A percentile compares a stretch with the other conserved stretches of the same genome.
Evolutionary conservation across 2,113 vertebrate genomes (phyloP).

Genomic region (Proterorhinus semilunaris): DNA sequence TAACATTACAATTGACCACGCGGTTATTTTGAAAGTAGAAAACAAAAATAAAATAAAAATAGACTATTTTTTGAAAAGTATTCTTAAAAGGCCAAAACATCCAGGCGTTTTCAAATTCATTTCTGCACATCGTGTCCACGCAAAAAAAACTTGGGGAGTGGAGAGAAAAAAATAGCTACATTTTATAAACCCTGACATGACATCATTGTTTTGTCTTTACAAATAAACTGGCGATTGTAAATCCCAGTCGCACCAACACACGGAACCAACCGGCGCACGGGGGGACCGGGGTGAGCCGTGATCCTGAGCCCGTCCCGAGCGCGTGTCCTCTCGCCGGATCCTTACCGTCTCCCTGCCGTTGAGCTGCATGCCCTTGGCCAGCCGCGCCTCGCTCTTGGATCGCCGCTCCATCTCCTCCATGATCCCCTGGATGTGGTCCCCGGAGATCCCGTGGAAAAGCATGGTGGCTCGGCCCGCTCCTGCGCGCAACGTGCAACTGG

Average conservation of each 20-base stretch:
- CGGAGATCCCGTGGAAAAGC: slow-evolving; percentile 99
- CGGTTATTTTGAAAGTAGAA: not conserved
- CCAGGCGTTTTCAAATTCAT: no score
- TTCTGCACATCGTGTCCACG: no score
- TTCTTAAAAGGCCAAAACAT: no score
- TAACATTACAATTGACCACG: not conserved
- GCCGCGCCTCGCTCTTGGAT: slow-evolving; percentile 92
- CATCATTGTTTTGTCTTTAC: no score
- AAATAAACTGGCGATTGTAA: no score
- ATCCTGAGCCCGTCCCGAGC: no score
- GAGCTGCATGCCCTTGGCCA: slow-evolving; percentile 93
- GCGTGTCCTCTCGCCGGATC: not conserved
- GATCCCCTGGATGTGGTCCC: slow-evolving; percentile 99
- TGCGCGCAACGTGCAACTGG: slow-evolving; percentile 96
- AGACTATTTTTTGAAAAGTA: not conserved
- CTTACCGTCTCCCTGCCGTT: slow-evolving; percentile 98
- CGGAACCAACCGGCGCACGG: not conserved
- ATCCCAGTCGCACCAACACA: not conserved
- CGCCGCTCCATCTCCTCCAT: slow-evolving; percentile 99
- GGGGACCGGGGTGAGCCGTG: no score
- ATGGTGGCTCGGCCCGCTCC: slow-evolving; percentile 97
- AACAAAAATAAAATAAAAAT: not conserved
- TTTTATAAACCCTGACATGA: no score
- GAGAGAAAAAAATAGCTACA: no score
- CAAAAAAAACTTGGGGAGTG: no score